phyloP scores from a whole-genome alignment of 2,797 vertebrate genomes.

The Characodon lateralis region DNA sequence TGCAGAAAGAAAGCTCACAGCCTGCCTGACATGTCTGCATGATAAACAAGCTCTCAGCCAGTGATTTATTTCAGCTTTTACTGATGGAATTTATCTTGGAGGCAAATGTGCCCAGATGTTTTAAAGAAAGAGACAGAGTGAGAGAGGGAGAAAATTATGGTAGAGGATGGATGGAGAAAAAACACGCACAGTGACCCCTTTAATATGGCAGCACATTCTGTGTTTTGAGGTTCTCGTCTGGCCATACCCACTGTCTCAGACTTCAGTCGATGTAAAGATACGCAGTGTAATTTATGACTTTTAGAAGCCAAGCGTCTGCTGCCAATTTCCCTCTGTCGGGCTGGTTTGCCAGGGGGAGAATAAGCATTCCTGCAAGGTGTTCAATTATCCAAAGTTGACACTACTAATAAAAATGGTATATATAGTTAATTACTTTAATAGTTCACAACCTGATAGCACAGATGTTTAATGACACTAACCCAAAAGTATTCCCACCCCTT shows the following conservation, averaged over 20 bases:
- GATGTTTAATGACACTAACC: background rate
- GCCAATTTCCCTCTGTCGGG: background rate
- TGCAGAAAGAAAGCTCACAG: constrained; percentile 4
- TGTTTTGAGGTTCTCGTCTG: background rate
- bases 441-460: background rate
- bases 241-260: background rate
- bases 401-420: background rate
- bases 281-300: background rate
- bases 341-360: background rate
- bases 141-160: background rate
- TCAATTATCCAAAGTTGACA: constrained; percentile 1
- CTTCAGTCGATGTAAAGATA: background rate
- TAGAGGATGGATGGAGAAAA: constrained; percentile 1
- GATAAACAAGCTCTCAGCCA: constrained; percentile 6
- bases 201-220: background rate
- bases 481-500: background rate
- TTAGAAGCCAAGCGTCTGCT: background rate
- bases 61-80: constrained; percentile 19
- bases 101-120: constrained; percentile 5
- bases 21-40: constrained; percentile 1
- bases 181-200: background rate
- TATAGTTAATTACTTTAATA: background rate
- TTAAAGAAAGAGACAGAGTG: background rate
- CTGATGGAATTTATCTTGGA: constrained; percentile 26
- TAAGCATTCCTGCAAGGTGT: background rate